Base-by-base conservation (phyloP, 2,888 invertebrate species). In the Ornithoptera priamus region DNA sequence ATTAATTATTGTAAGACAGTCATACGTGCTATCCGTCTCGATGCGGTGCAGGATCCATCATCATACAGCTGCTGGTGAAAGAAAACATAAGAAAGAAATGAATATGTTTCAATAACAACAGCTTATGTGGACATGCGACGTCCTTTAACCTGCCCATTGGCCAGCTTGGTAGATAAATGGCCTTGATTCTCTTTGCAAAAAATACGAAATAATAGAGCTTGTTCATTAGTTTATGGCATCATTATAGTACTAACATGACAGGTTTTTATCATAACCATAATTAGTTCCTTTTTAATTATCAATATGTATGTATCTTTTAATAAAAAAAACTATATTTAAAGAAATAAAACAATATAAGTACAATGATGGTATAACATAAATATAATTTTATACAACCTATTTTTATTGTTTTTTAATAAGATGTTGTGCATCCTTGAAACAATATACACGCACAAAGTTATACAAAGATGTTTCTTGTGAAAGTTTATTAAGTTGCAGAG, bases 311-410 rank as follows among this genome's bases (percentile, higher is more conserved):
- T 18, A 18, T 18, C 30, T 30, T 18, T 53, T 53, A n/a, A 18
- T 8, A n/a, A 53, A n/a, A 53, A 53, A 8, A 46, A 15, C 46
- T n/a, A 53, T 53, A 53, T n/a, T 53, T 53, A 53, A 18, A n/a
- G 18, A 53, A 53, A 53, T 53, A 53, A 18, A n/a, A 53, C 53
- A 53, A 53, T 53, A 53, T n/a, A 53, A 53, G 53, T 53, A 53
- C 53, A 53, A 53, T 53, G 18, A 6, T 53, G n/a, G n/a, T 53
- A n/a, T 53, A n/a, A 53, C n/a, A 53, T 6, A n/a, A 18, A 53
- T 10, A 18, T 53, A 53, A 18, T 18, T 53, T 53, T n/a, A 18
- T 6, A n/a, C 7, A 53, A 53, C 4, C 53, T 18, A 2, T 53
- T 53, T 53, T 53, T n/a, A 53, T 53, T 53, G n/a, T 53, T n/a